Conservation (phyloP, 2,113 vertebrate species). For the Callorhinus ursinus region DNA sequence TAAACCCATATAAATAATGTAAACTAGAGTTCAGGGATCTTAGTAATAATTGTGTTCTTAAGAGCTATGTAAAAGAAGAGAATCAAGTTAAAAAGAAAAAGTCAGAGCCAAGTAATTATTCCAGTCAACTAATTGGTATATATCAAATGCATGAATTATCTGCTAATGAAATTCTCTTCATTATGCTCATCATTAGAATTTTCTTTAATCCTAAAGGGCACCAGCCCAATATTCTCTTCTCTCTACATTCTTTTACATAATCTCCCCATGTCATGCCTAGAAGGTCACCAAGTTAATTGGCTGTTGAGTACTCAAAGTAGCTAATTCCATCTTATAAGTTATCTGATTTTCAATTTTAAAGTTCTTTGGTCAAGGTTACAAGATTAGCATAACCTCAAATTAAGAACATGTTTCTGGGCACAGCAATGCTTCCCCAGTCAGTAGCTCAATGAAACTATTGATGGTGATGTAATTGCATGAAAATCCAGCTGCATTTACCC, state of each 20-base stretch:
- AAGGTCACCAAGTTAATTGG: constrained; percentile 81
- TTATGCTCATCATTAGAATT: constrained; percentile 72
- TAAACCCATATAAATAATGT: constrained; percentile 66
- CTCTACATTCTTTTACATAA: constrained; percentile 63
- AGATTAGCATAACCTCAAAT: constrained; percentile 57
- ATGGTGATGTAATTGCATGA: neutral
- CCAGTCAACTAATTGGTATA: constrained; percentile 76
- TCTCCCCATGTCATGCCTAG: constrained; percentile 54
- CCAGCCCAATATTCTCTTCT: constrained; percentile 2
- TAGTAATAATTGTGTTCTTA: constrained; percentile 55
- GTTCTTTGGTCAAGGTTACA: constrained; percentile 73
- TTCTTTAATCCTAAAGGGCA: constrained; percentile 75
- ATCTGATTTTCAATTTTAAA: constrained; percentile 76
- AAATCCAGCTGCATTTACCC: neutral
- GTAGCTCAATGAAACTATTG: neutral
- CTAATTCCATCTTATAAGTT: constrained; percentile 78
- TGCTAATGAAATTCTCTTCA: constrained; percentile 79
- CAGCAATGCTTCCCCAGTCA: neutral
- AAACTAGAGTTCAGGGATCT: constrained; percentile 62
- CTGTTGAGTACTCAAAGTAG: constrained; percentile 67
- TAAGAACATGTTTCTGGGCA: constrained; percentile 56
- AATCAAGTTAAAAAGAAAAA: constrained; percentile 71
- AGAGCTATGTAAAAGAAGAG: constrained; percentile 55
- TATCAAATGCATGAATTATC: constrained; percentile 75
- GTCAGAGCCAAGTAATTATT: constrained; percentile 77